Conservation (phyloP, 2,113 vertebrate species). For the Turdus rufiventris region DNA sequence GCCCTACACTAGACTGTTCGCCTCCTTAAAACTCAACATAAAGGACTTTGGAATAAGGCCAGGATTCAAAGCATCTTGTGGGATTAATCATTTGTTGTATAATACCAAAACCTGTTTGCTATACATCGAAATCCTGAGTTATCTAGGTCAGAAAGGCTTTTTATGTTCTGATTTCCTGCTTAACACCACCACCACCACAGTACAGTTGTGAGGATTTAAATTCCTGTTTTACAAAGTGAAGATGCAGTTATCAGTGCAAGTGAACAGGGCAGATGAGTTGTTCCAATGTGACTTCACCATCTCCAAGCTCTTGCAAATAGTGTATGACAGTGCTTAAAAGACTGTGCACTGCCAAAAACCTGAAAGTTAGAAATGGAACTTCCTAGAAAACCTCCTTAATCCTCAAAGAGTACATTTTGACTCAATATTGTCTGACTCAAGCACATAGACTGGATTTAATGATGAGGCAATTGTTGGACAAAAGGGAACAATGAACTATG, state of each 20-base stretch:
- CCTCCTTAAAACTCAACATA: background rate
- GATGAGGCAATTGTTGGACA: background rate
- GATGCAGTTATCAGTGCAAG: background rate
- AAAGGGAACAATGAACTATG: background rate
- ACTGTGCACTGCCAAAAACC: background rate
- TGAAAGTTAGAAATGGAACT: background rate
- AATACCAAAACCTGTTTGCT: conserved; percentile 4
- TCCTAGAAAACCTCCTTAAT: background rate
- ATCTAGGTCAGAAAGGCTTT: conserved; percentile 36
- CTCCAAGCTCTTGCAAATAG: background rate
- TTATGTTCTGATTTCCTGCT: conserved; percentile 4
- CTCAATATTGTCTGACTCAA: background rate
- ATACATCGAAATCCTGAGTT: conserved; percentile 23
- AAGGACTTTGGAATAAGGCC: background rate
- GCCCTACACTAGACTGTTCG: background rate
- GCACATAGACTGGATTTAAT: background rate
- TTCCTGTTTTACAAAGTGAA: background rate
- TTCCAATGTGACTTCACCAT: background rate
- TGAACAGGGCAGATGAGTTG: background rate
- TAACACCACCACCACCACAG: background rate
- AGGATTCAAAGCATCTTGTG: background rate
- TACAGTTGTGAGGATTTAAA: conserved; percentile 6
- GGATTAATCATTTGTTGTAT: conserved; percentile 20
- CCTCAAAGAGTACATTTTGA: background rate
- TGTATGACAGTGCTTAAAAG: background rate